phyloP scores from a whole-genome alignment of 1,140 invertebrate genomes.

The Andrena cerasifolii region DNA sequence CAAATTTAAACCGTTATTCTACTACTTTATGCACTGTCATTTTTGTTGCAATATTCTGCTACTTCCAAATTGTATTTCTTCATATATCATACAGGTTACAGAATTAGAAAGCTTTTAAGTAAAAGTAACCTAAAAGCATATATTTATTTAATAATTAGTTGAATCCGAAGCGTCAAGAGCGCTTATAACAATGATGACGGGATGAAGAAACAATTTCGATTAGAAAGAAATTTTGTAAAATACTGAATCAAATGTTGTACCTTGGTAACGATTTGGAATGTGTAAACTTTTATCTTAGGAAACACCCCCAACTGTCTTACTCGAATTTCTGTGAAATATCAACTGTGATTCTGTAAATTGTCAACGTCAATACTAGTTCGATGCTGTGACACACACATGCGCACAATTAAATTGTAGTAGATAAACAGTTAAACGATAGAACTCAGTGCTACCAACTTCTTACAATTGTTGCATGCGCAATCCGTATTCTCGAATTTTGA shows the following conservation, averaged over 20 bases:
- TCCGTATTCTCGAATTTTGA: neutral
- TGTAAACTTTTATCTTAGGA: constrained; percentile 15
- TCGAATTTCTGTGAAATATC: constrained; percentile 36
- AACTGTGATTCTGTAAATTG: constrained; percentile 47
- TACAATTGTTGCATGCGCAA: neutral
- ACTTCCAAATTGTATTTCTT: neutral
- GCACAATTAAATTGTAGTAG: constrained; percentile 40
- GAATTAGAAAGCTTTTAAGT: neutral
- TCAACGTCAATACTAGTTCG: constrained; percentile 55
- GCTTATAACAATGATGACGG: neutral
- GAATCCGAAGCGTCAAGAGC: neutral
- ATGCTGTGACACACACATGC: constrained; percentile 39
- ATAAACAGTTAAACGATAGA: neutral
- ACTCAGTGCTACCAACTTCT: constrained; percentile 35
- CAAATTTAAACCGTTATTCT: neutral
- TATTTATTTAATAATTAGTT: constrained; percentile 1
- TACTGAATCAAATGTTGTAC: constrained; percentile 6
- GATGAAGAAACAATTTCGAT: neutral
- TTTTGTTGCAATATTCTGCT: neutral
- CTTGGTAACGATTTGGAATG: constrained; percentile 27
- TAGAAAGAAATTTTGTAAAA: neutral
- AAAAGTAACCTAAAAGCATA: constrained; percentile 14
- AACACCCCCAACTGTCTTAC: constrained; percentile 40
- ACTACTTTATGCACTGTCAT: neutral
- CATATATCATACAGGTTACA: neutral